Evolutionary conservation across 2,888 invertebrate genomes (phyloP), one percentile per base, ranked within the genome.

Genomic region (Ophion ellenae): DNA sequence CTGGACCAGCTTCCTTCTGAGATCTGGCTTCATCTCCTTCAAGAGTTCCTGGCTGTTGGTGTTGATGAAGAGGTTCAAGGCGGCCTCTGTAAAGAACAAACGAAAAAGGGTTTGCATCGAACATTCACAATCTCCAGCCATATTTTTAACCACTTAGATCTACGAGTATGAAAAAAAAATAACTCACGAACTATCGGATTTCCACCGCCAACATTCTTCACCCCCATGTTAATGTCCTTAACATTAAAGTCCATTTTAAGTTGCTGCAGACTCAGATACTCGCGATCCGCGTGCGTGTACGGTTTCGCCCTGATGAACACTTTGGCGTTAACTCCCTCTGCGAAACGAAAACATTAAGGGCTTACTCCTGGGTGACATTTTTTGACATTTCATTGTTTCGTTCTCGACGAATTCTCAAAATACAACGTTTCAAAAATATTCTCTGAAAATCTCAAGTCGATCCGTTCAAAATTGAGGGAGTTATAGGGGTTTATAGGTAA

Each of bases 211-310:
- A 97, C 95, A 91, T 97, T 97, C 91, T 97, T 97, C 40, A 98
- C 97, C 20, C 97, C 97, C 98, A 98, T 98, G 93, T 96, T 95
- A 70, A 98, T 97, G 88, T 97, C 96, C 91, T 96, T 96, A 24
- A 98, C 97, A 91, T 97, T 97, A 94, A 98, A 98, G 94, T 98
- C 98, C 95, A 98, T 97, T 93, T 98, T 98, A 11, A 97, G 95
- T 91, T 97, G 96, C 91, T 97, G 96, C 84, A 97, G 95, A 83
- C 95, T 95, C 77, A 98, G 94, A 93, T 96, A 97, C 17, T 96
- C 96, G 87, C 96, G 95, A 10, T 96, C 97, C 90, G 96, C 95
- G 80, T 95, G 94, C 47, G 93, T 90, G 92, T 96, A 95, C 9
- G 97, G 97, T 84, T 95, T 95, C 0, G 97, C 97, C 91, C 96